These are phyloP conservation scores for Eupeodes luniger DNA, from an alignment of 2,888 invertebrate species.

Conservation along the genomic window DNA sequence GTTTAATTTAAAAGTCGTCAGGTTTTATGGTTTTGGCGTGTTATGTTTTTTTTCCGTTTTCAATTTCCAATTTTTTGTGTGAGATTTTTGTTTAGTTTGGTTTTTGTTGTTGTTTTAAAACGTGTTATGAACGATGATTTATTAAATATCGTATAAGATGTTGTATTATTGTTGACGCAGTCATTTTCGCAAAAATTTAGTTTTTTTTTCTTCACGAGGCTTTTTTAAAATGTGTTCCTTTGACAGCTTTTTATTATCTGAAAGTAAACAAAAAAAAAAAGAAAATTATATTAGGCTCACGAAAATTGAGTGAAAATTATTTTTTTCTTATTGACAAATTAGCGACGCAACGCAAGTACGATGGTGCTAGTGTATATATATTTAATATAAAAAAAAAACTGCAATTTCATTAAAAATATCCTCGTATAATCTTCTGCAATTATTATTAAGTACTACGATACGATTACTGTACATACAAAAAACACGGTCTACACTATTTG, in stretches of 20 bases:
- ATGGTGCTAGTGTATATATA: too few species aligned
- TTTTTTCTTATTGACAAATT: too few species aligned
- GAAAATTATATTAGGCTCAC: neutral
- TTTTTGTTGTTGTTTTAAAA: conserved; percentile 20
- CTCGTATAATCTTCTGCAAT: too few species aligned
- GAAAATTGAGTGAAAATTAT: too few species aligned
- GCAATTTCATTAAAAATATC: too few species aligned
- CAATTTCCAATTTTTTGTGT: neutral
- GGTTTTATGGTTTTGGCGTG: neutral
- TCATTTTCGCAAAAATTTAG: conserved; percentile 55
- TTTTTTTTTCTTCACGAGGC: conserved; percentile 33
- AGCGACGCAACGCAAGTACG: too few species aligned
- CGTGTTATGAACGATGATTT: conserved; percentile 65
- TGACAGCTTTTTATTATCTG: conserved; percentile 37
- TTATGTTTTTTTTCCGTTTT: neutral
- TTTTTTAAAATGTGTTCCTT: neutral
- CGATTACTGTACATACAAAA: too few species aligned
- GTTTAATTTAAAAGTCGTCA: conserved; percentile 3
- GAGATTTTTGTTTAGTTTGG: conserved; percentile 11
- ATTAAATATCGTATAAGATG: conserved; percentile 51
- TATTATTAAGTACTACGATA: too few species aligned
- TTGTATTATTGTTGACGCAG: conserved; percentile 49
- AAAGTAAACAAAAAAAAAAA: conserved; percentile 15
- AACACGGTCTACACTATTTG: too few species aligned
- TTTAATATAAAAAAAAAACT: too few species aligned